Evolutionary conservation across 2,113 vertebrate species (phyloP), one percentile per base, ranked within the genome.

Genomic region (Myotis lucifugus): DNA sequence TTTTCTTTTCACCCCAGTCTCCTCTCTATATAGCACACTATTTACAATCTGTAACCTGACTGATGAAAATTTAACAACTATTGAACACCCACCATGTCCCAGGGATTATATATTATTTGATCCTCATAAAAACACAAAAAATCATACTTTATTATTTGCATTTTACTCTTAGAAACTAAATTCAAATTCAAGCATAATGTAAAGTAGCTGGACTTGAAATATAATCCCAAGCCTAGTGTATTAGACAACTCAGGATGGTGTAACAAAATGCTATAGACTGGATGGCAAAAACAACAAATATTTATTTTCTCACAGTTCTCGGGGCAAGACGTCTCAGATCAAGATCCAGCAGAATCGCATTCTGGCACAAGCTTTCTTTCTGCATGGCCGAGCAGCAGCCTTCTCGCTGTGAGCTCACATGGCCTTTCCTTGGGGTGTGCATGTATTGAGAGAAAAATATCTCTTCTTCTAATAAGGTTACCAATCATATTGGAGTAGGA

Each of bases 161-260:
- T 77, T 61, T 90, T 70, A 90, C 59, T 90, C 70, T 70, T 70
- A 42, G 37, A 77, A 77, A 89, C 25, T 84, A 77, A 84, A 40
- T 27, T 77, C 37, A 84, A 73, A 88, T 52, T 88, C 21, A 82
- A 73, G 19, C 19, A 73, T n/a, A 73, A 73, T 56, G 19, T 81
- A 64, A 61, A 40, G 77, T 2, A 34, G 32, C 32, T 69, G 59
- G 23, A 23, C 32, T 25, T 18, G 9, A 25, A 40, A 56, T 59
- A 12, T 69, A 77, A 85, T 23, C n/a, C 61, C 29, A 23, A 70
- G 52, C 3, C 18, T 5, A 77, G 4, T 40, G 6, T 13, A 40
- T 50, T 85, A 8, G 70, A 48, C 32, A 61, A 40, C 3, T 69
- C 48, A 48, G 25, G 61, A 14, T 52, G 40, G 37, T 23, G 3